Base-by-base conservation (phyloP, 2,113 vertebrate genomes). In the Micromys minutus region DNA sequence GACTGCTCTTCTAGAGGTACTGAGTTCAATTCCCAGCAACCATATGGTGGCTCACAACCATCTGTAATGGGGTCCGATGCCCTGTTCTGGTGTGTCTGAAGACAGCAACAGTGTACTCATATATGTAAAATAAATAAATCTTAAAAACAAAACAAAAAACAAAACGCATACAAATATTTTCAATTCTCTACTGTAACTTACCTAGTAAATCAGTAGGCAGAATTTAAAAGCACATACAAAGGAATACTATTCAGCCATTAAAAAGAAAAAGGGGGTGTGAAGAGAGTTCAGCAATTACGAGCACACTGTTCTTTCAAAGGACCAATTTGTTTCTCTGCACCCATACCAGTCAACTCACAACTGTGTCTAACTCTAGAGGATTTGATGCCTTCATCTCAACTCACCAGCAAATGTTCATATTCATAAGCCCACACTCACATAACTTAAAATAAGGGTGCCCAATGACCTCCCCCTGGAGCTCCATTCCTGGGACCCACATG, bases 151-250 rank as follows among this genome's bases (percentile, higher is more conserved):
- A n/a, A n/a, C n/a, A n/a, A n/a, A n/a, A n/a, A n/a, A 91, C 74
- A 57, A 89, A 96, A 83, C 61, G 9, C 34, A 52, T 34, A 34
- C 17, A 76, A n/a, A 79, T 89, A 87, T 79, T 84, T 93, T 89
- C 24, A 31, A 45, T 71, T 83, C 17, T 52, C 31, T 52, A 50
- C 34, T 36, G 36, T 79, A 34, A 52, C 83, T 61, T 91, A 65
- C 8, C 36, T 47, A 74, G 24, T 55, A 72, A 36, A 87, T 61
- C 6, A 52, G 3, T 22, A 81, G 26, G 45, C 4, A 77, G 17
- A 63, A 86, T 80, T 85, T 42, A 55, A 90, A 83, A 63, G 45
- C 61, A 57, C 31, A 79, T 21, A 87, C 6, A 45, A 45, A 45
- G 8, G 81, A 65, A 87, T 77, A 87, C 19, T 57, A 87, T 57